Base-by-base conservation (phyloP, 2,888 invertebrate species). In the Cremastobaeus sp. region DNA sequence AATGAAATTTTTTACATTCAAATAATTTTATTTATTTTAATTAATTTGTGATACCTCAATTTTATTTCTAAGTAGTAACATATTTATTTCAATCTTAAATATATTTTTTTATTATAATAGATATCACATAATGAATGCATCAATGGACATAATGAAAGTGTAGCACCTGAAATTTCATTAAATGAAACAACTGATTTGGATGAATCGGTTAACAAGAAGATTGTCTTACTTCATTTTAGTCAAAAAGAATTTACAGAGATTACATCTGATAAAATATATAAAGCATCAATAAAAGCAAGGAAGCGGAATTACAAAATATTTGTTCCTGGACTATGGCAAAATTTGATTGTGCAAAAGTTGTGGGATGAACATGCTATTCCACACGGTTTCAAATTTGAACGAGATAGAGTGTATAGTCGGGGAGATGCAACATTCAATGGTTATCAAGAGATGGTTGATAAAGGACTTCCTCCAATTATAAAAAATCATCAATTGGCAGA, bases 341-440 rank as follows among this genome's bases (percentile, higher is more conserved):
- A 54, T 12, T 1, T 54, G 0, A 28, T 54, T 1, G 14, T 39
- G 4, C 28, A 8, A 11, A 54, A 54, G 18, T n/a, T 54, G 8
- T 54, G 54, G 54, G 25, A 39, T 3, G 41, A 54, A 30, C 39
- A 54, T 30, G 8, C 9, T 25, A 37, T 52, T n/a, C 15, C 37
- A 2, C 52, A 52, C 25, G 52, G 52, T 0, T 54, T 37, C 6
- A 28, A 39, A 4, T 55, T 55, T 55, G 1, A 25, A 1, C 14
- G 41, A 11, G 41, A 43, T 3, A 28, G 55, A 20, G 6, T 55
- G 5, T 43, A 39, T 12, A 12, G 1, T 1, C 12, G 43, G 12
- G 55, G 55, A 41, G 32, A 41, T 39, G 72, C 59, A 9, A 57
- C 12, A 4, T n/a, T n/a, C n/a, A n/a, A n/a, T n/a, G n/a, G n/a